Evolutionary conservation across 1,140 invertebrate genomes (phyloP).

Genomic region (Asobara japonica): DNA sequence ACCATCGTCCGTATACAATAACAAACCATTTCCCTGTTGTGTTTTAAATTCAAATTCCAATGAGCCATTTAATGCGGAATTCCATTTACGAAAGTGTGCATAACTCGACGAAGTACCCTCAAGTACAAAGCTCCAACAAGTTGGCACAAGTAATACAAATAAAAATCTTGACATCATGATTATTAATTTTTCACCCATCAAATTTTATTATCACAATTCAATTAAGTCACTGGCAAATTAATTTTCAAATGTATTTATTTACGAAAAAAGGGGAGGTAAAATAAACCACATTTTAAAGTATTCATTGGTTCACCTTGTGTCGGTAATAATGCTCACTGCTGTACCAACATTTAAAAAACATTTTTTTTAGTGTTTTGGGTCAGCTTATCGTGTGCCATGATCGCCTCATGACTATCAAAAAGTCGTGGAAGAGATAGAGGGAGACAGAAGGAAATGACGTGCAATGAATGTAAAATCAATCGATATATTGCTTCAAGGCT

Average conservation of each 20-base stretch:
- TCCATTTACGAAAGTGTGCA: conserved; percentile 92
- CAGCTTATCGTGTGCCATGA: neutral
- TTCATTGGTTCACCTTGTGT: neutral
- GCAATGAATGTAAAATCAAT: neutral
- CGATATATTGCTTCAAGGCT: neutral
- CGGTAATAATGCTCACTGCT: neutral
- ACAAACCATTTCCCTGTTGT: conserved; percentile 85
- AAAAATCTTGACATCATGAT: conserved; percentile 24
- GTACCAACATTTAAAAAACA: neutral
- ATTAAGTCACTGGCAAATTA: conserved; percentile 44
- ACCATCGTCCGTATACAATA: conserved; percentile 94
- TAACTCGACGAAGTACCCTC: conserved; percentile 88
- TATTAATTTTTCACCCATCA: neutral
- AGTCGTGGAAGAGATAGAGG: neutral
- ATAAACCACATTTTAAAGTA: too few relatives aligned
- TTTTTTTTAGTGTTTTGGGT: neutral
- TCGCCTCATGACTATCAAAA: neutral
- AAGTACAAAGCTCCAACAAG: conserved; percentile 71
- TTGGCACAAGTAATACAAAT: conserved; percentile 24
- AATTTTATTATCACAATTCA: conserved; percentile 36
- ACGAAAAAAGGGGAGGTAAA: too few relatives aligned
- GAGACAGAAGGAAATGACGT: too few relatives aligned
- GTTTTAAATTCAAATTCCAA: conserved; percentile 94
- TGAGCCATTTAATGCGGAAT: conserved; percentile 84
- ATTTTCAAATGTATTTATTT: neutral